These are phyloP conservation scores for Holothuria scabra DNA, from an alignment of 53 echinoderm and acorn worm genomes.

Conservation along the genomic window DNA sequence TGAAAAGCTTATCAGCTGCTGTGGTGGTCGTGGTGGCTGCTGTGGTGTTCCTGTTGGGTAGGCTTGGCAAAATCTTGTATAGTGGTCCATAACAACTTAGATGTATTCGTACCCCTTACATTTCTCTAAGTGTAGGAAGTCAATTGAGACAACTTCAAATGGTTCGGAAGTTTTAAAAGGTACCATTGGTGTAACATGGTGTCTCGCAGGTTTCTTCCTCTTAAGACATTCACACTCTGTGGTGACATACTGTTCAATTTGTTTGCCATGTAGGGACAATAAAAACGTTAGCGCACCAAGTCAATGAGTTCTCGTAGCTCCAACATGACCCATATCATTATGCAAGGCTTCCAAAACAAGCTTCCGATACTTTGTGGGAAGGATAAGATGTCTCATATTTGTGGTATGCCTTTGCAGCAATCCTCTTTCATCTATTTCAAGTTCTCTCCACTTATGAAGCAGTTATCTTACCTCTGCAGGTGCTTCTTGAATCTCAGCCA, in stretches of 20 bases:
- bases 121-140: conserved; percentile 69
- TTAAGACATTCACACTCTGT: conserved; percentile 57
- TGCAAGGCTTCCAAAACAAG: conserved; percentile 57
- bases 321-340: conserved; percentile 66
- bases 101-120: conserved; percentile 74
- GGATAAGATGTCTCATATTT: conserved; percentile 41
- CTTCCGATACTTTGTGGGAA: conserved; percentile 38
- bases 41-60: conserved; percentile 68
- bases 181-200: conserved; percentile 46
- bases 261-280: conserved; percentile 58
- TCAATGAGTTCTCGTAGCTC: conserved; percentile 54
- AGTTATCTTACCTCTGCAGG: not conserved
- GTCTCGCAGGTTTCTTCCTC: conserved; percentile 41
- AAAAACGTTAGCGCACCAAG: conserved; percentile 56
- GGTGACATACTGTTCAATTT: conserved; percentile 48
- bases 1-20: conserved; percentile 61
- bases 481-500: not conserved
- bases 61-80: conserved; percentile 62
- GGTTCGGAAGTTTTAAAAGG: conserved; percentile 63
- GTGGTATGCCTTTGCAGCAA: conserved; percentile 40
- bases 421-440: conserved; percentile 27
- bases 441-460: conserved; percentile 56
- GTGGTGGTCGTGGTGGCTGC: too few relatives aligned
- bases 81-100: conserved; percentile 68
- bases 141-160: conserved; percentile 63